A percentile compares a stretch with the other conserved stretches of the same genome.
These are phyloP conservation scores for Hylyphantes graminicola DNA, from an alignment of 1,140 invertebrate species.

Conservation along the genomic window DNA sequence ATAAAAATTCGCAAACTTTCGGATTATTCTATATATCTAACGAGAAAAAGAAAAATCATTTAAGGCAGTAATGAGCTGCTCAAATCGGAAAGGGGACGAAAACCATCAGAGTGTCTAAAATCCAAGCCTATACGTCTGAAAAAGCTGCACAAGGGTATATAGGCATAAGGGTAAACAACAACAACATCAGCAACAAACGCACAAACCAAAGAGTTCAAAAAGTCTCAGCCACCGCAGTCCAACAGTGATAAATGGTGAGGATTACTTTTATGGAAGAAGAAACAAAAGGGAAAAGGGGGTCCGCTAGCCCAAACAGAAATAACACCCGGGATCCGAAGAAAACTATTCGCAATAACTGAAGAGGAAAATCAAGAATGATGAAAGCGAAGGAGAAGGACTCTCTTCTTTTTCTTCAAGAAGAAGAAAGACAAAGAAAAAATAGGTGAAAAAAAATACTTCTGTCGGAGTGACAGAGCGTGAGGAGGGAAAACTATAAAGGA, in stretches of 20 bases:
- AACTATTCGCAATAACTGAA: constrained; percentile 61
- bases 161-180: neutral
- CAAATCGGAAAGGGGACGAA: constrained; percentile 15
- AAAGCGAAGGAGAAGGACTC: constrained; percentile 50
- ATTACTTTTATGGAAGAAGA: constrained; percentile 61
- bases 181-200: constrained; percentile 1
- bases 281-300: constrained; percentile 52
- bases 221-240: constrained; percentile 47
- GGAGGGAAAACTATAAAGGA: constrained; percentile 51
- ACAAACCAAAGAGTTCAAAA: constrained; percentile 19
- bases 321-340: constrained; percentile 54
- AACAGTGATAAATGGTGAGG: constrained; percentile 57
- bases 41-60: neutral
- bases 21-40: no score
- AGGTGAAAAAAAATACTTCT: constrained; percentile 3
- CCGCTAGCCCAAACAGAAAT: constrained; percentile 46
- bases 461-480: constrained; percentile 55
- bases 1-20: no score
- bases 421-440: constrained; percentile 24
- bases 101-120: constrained; percentile 16
- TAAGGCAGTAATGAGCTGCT: constrained; percentile 19
- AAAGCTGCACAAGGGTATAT: neutral
- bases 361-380: constrained; percentile 60
- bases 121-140: constrained; percentile 7
- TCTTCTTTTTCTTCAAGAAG: constrained; percentile 15